phyloP scores from a whole-genome alignment of 1,140 invertebrate genomes.

The Camponotus vicinus region DNA sequence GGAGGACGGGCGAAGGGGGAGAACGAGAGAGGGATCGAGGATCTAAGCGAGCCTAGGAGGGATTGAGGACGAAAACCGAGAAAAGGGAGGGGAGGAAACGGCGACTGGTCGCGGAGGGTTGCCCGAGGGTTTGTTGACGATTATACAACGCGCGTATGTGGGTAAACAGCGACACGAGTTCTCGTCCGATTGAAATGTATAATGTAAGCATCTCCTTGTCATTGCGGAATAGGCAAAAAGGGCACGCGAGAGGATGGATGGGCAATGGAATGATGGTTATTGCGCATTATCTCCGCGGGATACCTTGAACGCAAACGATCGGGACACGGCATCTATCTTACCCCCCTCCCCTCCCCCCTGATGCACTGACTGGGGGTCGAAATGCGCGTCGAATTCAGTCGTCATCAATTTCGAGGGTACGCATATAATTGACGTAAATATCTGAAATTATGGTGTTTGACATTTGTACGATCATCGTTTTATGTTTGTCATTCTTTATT shows the following conservation, averaged over 20 bases:
- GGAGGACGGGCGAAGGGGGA: slow-evolving; percentile 12
- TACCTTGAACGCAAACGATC: not conserved
- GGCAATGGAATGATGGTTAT: not conserved
- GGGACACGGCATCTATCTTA: not conserved
- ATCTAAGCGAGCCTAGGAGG: slow-evolving; percentile 34
- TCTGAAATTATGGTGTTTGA: not conserved
- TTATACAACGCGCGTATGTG: slow-evolving; percentile 64
- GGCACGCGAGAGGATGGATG: not conserved
- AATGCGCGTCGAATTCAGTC: not conserved
- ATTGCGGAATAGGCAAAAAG: not conserved
- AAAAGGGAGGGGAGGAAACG: not conserved
- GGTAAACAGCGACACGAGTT: slow-evolving; percentile 73
- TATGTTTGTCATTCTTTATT: not conserved
- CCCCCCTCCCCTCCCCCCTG: not conserved
- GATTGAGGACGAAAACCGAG: not conserved
- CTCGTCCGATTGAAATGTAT: slow-evolving; percentile 31
- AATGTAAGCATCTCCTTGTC: slow-evolving; percentile 26
- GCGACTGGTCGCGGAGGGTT: slow-evolving; percentile 37
- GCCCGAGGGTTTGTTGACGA: slow-evolving; percentile 73
- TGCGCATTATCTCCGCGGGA: not conserved
- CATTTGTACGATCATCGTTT: not conserved
- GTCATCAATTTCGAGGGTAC: not conserved
- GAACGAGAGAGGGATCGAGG: slow-evolving; percentile 11
- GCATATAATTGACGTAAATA: not conserved
- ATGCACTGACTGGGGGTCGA: not conserved